A percentile compares a stretch with the other conserved stretches of the same genome.
Evolutionary conservation across 2,797 vertebrate genomes (phyloP).

Genomic region (Neoniphon sammara): DNA sequence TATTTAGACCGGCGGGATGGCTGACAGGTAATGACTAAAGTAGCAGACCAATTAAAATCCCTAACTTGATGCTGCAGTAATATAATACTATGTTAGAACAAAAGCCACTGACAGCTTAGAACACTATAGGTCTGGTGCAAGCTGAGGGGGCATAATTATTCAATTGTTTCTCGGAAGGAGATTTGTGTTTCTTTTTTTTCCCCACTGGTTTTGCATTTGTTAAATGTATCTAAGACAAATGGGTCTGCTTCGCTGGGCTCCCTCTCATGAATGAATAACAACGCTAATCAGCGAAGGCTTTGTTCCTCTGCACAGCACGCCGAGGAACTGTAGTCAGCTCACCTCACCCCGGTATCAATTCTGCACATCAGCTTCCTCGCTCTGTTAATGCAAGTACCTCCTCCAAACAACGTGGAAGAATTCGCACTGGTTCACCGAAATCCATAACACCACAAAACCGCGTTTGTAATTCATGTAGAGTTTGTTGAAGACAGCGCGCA

Average conservation of each 20-base stretch:
- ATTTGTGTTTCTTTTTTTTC: conserved; percentile 39
- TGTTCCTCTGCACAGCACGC: conserved; percentile 51
- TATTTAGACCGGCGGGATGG: conserved; percentile 10
- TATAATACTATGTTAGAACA: conserved; percentile 46
- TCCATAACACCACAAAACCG: background rate
- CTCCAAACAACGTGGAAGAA: conserved; percentile 35
- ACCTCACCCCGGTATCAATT: conserved; percentile 63
- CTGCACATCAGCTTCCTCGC: conserved; percentile 34
- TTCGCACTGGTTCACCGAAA: conserved; percentile 5
- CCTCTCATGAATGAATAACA: conserved; percentile 77
- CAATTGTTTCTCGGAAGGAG: conserved; percentile 59
- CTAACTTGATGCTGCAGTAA: conserved; percentile 11
- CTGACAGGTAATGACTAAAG: conserved; percentile 24
- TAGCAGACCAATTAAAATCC: conserved; percentile 44
- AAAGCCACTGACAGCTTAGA: conserved; percentile 46
- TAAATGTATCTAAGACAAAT: conserved; percentile 73
- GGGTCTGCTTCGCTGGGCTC: conserved; percentile 59
- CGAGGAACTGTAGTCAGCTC: conserved; percentile 48
- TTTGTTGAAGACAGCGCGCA: background rate
- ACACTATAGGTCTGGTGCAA: conserved; percentile 24
- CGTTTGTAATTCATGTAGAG: conserved; percentile 36
- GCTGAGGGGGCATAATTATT: conserved; percentile 59
- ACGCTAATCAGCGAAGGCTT: conserved; percentile 65
- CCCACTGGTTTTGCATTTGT: conserved; percentile 59
- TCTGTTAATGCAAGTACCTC: conserved; percentile 25